These are phyloP conservation scores for Gobius niger DNA, from an alignment of 2,113 vertebrate species.

Conservation along the genomic window DNA sequence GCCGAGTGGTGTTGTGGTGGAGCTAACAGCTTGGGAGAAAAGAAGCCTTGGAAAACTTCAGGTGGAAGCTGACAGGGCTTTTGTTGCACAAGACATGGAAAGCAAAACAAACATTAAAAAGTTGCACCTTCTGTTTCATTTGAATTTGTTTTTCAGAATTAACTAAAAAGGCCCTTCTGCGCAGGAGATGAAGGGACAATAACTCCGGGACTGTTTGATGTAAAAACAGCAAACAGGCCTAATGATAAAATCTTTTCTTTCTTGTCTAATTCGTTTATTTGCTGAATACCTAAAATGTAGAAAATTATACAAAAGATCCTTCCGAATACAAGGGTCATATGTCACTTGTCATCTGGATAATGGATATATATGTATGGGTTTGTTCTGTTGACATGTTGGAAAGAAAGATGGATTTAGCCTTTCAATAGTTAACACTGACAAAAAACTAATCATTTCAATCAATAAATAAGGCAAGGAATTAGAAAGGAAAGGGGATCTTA, in stretches of 20 bases:
- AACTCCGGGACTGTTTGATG: background rate
- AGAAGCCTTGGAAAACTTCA: conserved; percentile 26
- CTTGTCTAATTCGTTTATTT: background rate
- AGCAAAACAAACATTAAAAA: conserved; percentile 4
- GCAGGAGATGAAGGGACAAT: conserved; percentile 41
- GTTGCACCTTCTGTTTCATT: conserved; percentile 37
- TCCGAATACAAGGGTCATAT: background rate
- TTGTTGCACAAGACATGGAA: conserved; percentile 14
- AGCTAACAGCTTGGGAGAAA: conserved; percentile 39
- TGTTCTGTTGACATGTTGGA: too few relatives aligned
- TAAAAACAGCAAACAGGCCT: background rate
- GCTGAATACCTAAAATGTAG: background rate
- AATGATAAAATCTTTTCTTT: background rate
- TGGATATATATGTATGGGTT: too few relatives aligned
- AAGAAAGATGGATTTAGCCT: too few relatives aligned
- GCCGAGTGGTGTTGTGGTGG: background rate
- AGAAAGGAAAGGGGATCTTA: too few relatives aligned
- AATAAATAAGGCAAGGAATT: too few relatives aligned
- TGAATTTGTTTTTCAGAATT: conserved; percentile 69
- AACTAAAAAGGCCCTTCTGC: conserved; percentile 47
- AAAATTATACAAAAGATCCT: background rate
- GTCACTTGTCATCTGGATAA: too few relatives aligned
- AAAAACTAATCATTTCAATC: too few relatives aligned
- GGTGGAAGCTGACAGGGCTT: conserved; percentile 36
- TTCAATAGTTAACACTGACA: too few relatives aligned